Evolutionary conservation across 2,113 vertebrate genomes (phyloP), one percentile per base, ranked within the genome.

Genomic region (Silurus asotus): DNA sequence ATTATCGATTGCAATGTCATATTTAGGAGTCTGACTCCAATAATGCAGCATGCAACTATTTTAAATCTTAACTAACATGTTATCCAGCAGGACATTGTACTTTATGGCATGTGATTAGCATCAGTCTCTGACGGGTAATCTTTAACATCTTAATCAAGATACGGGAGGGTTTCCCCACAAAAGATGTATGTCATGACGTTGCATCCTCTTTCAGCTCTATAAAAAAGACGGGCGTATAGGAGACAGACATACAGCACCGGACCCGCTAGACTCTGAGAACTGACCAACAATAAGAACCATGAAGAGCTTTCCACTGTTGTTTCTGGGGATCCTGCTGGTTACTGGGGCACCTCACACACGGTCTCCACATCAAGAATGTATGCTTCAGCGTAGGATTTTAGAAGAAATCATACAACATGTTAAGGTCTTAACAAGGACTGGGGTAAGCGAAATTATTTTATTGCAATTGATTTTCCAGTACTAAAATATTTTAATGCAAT

Each of bases 381-480:
- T 14, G 2, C 0, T 7, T 14, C 1, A 15, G 51, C 6, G 4
- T 5, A 0, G 0, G 2, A 1, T 72, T 7, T 51, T 89, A 55
- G 0, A 1, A n/a, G 79, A 87, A 79, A 87, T 55, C 23, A 72
- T 70, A 0, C 2, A 49, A 0, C 0, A 0, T 8, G 25, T 84
- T 11, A 11, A 67, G 0, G 0, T 0, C 0, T 0, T 81, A 2
- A 37, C 23, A 13, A 4, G 5, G 11, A 1, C 6, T 1, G 3
- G 9, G 76, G 81, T 87, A 49, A 81, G 56, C 23, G 4, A 8
- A 15, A 51, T 75, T 75, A 4, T 75, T 10, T 51, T 51, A 3
- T 23, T 9, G 37, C 37, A 37, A 2, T 37, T 37, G 37, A 37
- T 37, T 51, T 75, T 67, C n/a, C 25, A 25, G 64, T 28, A 13